These are phyloP conservation scores for Vollenhovia emeryi DNA, from an alignment of 1,140 invertebrate species.

Conservation along the genomic window DNA sequence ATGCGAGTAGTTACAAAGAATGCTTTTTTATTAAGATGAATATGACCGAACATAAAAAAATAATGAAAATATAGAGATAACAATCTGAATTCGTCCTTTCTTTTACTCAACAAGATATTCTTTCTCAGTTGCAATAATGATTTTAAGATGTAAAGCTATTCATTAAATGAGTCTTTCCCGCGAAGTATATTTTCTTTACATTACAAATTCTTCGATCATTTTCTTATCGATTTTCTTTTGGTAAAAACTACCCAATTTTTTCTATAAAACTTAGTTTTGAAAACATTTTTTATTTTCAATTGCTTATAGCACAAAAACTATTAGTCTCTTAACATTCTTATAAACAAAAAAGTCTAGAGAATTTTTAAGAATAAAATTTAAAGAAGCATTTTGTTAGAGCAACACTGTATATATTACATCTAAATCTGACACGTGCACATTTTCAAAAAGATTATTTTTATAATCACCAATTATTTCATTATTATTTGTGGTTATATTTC, in stretches of 20 bases:
- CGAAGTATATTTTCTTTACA: neutral
- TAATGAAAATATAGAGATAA: neutral
- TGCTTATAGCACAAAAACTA: neutral
- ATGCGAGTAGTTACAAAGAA: neutral
- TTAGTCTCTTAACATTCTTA: neutral
- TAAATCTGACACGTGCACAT: neutral
- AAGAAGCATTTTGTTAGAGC: neutral
- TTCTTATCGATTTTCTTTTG: neutral
- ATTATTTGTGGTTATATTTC: conserved; percentile 2
- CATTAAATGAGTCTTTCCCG: neutral
- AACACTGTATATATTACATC: neutral
- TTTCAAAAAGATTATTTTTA: neutral
- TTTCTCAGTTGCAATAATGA: neutral
- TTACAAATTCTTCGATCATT: neutral
- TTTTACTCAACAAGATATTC: neutral
- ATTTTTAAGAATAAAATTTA: neutral
- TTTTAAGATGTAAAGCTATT: neutral
- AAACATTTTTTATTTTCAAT: neutral
- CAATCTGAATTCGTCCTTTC: neutral
- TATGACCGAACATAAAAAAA: neutral
- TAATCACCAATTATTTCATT: conserved; percentile 12
- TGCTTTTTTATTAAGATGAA: conserved; percentile 17
- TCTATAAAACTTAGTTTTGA: neutral
- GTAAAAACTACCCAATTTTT: neutral
- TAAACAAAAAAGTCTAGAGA: neutral